Evolutionary conservation across 2,888 invertebrate genomes (phyloP).

Genomic region (Sinhomidia bicolor): DNA sequence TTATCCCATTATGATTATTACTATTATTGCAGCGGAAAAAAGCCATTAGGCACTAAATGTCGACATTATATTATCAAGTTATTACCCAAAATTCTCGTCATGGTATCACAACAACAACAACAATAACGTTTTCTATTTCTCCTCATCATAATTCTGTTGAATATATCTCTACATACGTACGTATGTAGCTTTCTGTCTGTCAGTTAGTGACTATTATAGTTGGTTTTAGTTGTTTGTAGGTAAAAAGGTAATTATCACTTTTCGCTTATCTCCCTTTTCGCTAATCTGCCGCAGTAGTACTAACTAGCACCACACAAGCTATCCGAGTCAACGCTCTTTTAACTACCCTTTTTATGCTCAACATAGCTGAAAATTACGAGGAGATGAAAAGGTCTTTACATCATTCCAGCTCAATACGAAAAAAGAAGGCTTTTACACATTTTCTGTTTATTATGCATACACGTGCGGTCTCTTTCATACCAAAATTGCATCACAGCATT

Average conservation of each 20-base stretch:
- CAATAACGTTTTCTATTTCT: too few species aligned
- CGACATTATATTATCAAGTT: slow-evolving; percentile 21
- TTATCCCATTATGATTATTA: not conserved
- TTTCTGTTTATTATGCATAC: not conserved
- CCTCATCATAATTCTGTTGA: too few species aligned
- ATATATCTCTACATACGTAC: too few species aligned
- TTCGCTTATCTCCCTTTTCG: not conserved
- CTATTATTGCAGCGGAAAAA: slow-evolving; percentile 10
- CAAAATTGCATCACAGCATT: not conserved
- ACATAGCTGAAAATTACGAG: not conserved
- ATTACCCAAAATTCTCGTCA: not conserved
- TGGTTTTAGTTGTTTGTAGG: not conserved
- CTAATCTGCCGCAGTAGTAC: not conserved
- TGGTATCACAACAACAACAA: not conserved
- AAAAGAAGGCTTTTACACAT: not conserved
- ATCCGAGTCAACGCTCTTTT: not conserved
- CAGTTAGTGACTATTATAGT: not conserved
- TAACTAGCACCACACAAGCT: slow-evolving; percentile 8
- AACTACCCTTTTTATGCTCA: slow-evolving; percentile 25
- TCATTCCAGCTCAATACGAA: too few species aligned
- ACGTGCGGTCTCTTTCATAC: too few species aligned
- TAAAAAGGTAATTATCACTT: slow-evolving; percentile 25
- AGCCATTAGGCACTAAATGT: slow-evolving; percentile 28
- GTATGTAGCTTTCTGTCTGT: not conserved
- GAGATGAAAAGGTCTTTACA: not conserved